These are phyloP conservation scores for Cyprinodon variegatus DNA, from an alignment of 2,113 vertebrate species.

Conservation along the genomic window DNA sequence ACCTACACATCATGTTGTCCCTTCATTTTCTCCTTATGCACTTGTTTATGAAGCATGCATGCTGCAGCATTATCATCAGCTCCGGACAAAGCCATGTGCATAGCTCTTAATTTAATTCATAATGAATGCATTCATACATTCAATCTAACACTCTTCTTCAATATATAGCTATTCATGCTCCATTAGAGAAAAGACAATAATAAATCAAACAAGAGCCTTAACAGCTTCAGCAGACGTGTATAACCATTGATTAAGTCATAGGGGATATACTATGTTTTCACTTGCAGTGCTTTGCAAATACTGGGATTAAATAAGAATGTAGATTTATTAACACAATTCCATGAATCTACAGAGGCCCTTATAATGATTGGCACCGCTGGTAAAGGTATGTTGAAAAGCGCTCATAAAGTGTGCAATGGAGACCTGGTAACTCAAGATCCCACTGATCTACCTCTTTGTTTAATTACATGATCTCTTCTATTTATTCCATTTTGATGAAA, in stretches of 20 bases:
- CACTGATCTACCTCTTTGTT: no score
- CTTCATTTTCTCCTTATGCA: slow-evolving; percentile 12
- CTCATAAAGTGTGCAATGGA: no score
- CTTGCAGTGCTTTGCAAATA: background rate
- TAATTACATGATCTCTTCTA: no score
- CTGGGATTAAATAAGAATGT: background rate
- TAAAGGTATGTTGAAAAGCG: no score
- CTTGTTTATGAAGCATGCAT: slow-evolving; percentile 23
- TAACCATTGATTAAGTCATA: slow-evolving; percentile 1
- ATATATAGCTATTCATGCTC: background rate
- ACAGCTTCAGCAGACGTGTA: slow-evolving; percentile 8
- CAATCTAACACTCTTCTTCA: slow-evolving; percentile 14
- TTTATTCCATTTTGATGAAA: no score
- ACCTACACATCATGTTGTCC: slow-evolving; percentile 4
- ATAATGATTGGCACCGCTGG: background rate
- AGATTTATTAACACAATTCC: background rate
- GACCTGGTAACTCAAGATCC: no score
- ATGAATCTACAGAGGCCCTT: background rate
- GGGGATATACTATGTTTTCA: background rate
- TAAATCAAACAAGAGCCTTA: background rate
- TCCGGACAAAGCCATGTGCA: background rate
- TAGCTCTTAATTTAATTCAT: slow-evolving; percentile 21
- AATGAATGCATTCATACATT: slow-evolving; percentile 19
- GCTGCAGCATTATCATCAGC: background rate
- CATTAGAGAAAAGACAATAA: slow-evolving; percentile 1